These are phyloP conservation scores for Salvelinus fontinalis DNA, from an alignment of 2,113 vertebrate species.

Conservation along the genomic window DNA sequence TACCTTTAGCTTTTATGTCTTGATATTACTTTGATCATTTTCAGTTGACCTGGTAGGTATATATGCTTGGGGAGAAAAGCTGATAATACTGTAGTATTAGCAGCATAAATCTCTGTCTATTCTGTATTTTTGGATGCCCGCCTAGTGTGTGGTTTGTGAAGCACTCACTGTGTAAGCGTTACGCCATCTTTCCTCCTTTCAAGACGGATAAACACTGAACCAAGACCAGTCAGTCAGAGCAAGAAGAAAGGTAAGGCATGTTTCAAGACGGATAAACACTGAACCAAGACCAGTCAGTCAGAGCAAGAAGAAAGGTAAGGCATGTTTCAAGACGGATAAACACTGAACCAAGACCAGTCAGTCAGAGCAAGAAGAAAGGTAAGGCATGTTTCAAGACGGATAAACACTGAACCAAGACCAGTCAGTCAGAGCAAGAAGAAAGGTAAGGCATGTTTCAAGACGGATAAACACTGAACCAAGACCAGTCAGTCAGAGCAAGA, in stretches of 20 bases:
- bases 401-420: no score
- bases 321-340: constrained; percentile 20
- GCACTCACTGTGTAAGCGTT: constrained; percentile 23
- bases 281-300: constrained; percentile 21
- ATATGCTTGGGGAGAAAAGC: constrained; percentile 34
- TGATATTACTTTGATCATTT: background rate
- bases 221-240: constrained; percentile 16
- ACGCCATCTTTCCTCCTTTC: constrained; percentile 26
- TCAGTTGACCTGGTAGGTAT: no score
- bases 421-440: no score
- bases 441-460: no score
- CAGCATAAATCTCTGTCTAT: constrained; percentile 34
- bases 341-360: constrained; percentile 20
- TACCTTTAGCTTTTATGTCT: no score
- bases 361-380: constrained; percentile 12
- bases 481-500: constrained; percentile 17
- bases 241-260: constrained; percentile 20
- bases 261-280: constrained; percentile 18
- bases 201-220: constrained; percentile 36
- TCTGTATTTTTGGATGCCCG: constrained; percentile 32
- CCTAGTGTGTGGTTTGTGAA: constrained; percentile 34
- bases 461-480: constrained; percentile 24
- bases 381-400: no score
- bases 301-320: constrained; percentile 13
- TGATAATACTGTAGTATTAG: constrained; percentile 27